Base-by-base conservation (phyloP, 1,140 invertebrate genomes). In the Pseudomyrmex sp. region DNA sequence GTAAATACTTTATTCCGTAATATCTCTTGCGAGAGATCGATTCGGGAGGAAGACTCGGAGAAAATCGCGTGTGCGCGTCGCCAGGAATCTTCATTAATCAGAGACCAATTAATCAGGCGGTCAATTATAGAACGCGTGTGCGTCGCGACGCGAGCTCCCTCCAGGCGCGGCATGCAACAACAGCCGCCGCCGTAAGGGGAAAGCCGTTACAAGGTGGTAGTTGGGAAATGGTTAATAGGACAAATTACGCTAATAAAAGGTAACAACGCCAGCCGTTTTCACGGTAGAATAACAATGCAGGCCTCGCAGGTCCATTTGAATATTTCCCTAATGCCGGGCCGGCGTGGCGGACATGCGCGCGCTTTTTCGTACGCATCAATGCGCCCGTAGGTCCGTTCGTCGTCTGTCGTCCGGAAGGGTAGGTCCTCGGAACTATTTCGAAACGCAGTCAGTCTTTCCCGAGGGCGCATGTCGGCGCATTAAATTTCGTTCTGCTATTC, bases 241-340 rank as follows among this genome's bases (percentile, higher is more conserved):
- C 91, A 90, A 93, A 92, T 92, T 92, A 92, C 91, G 85, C 89
- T 92, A 92, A 92, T 92, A 92, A 92, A 92, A 90, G 91, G 91
- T 93, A 92, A 92, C 90, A 92, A 90, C 92, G 91, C 84, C 91
- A 88, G 91, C 84, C 90, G 91, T 93, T 92, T 93, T 93, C 91
- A 93, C 91, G 91, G 86, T 92, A 93, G 91, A 93, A 93, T 92
- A 92, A 92, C 91, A 93, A 92, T 92, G 90, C 66, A 79, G 86
- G 87, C 87, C 82, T 77, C 87, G 84, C 86, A 89, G 90, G 84
- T 91, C 88, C 85, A 92, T 93, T 92, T 91, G 90, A 92, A 93
- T 93, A 92, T 92, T 92, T 92, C 88, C 91, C 91, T 91, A 91
- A 91, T 92, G 90, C 86, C 72, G 65, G 52, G 73, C 48, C 72